Base-by-base conservation (phyloP, 2,888 invertebrate species). In the Trichopoda pennipes region DNA sequence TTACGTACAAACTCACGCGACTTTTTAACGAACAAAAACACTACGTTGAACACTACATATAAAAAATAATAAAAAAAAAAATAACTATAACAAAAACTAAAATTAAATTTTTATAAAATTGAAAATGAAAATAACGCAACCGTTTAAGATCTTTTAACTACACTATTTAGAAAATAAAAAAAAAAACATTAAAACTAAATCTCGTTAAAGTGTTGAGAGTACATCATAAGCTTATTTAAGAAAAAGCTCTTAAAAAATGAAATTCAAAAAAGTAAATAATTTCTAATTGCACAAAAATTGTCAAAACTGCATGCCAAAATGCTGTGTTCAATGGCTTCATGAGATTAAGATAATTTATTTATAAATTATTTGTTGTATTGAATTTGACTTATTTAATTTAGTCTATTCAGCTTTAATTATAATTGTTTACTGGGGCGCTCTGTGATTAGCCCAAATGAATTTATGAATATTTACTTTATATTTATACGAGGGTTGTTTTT, bases 91-190 rank as follows among this genome's bases (percentile, higher is more conserved):
- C n/a, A 79, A 61, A 70, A 73, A 72, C 42, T 44, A 49, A 72
- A 32, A 63, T 17, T 56, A n/a, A 84, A 74, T 61, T 58, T 68
- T 63, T 66, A 76, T 72, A 73, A 66, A 77, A 60, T 38, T 78
- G 28, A 64, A 74, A 72, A 72, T 23, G 3, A 32, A 76, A 74
- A 70, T 56, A 70, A 64, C 51, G 74, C 80, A 81, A 56, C 85
- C 85, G 85, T 85, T 85, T 85, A 85, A 85, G 85, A 85, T 85
- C 85, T 85, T 85, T 85, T 85, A 80, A 51, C 68, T 55, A 63
- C 61, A 77, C 42, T 56, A 74, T 68, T 28, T 23, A 49, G 23
- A 78, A 32, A 55, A 64, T 63, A 58, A 38, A 49, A 23, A 78
- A 32, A 55, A 64, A 69, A 58, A 38, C 28, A 12, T 1, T 2